Evolutionary conservation across 2,797 vertebrate species (phyloP), one percentile per base, ranked within the genome.

Genomic region (Crocidura indochinensis): DNA sequence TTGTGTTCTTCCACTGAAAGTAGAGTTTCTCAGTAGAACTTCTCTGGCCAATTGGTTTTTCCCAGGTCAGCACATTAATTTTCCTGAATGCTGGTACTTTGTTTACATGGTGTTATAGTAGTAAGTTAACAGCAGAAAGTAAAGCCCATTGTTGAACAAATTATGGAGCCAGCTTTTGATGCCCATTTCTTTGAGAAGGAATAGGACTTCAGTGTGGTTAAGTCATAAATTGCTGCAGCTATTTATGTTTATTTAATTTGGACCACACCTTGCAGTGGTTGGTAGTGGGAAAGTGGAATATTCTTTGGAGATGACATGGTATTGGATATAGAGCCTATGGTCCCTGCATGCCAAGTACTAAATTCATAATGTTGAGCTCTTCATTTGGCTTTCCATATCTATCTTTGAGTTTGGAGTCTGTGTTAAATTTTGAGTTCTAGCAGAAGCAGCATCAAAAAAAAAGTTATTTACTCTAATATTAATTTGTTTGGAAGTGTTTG

Each of bases 401-500:
- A 49, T 84, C 9, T 68, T 64, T 56, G 83, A 65, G 87, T 88
- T 38, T 80, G 84, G 95, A 91, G 96, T 22, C 85, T 38, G 44
- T 22, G 38, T 91, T 90, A 89, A 51, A 92, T 6, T 91, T 79
- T 79, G 80, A 95, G n/a, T 67, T 64, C 95, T 93, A 75, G 82
- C 24, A 67, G 78, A 92, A 85, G 80, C 76, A 73, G 9, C 29
- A 46, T 60, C 53, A 76, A 38, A 60, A 10, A 31, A 17, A 5
- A 85, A 83, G 87, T 94, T 93, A 85, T 24, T 94, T 97, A 96
- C 87, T 94, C 73, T 74, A 93, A 51, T 94, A 94, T 97, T 97
- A 97, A 95, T 96, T 97, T 97, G 96, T 96, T 97, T 95, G 87
- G 94, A 92, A 94, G 94, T 86, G 78, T 95, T 94, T 95, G 74